Percentiles rank a stretch among this genome's conserved stretches.
phyloP scores from a whole-genome alignment of 2,113 vertebrate species.

The Lepisosteus oculatus region DNA sequence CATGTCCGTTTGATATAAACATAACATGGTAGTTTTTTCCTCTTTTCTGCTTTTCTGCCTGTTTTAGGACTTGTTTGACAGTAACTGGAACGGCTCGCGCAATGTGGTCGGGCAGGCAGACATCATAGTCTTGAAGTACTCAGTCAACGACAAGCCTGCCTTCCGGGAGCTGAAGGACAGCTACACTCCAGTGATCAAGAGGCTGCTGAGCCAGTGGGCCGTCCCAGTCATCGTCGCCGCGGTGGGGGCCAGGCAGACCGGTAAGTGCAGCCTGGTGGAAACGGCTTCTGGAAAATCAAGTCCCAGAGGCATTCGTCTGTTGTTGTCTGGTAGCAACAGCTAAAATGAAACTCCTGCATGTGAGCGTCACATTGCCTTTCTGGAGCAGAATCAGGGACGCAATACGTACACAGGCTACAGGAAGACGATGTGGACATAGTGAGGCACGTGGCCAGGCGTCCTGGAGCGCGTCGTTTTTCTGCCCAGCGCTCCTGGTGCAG shows the following conservation, averaged over 20 bases:
- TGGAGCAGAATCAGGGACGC: background rate
- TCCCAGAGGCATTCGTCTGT: too few species aligned
- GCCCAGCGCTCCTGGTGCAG: too few species aligned
- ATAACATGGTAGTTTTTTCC: background rate
- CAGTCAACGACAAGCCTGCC: conserved; percentile 86
- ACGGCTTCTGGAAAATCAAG: background rate
- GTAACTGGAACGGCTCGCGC: conserved; percentile 85
- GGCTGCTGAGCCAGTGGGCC: conserved; percentile 77
- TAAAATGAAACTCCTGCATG: background rate
- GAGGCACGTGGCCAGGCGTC: background rate
- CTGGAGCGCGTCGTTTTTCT: too few species aligned
- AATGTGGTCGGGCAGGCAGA: conserved; percentile 85
- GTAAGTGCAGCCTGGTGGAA: conserved; percentile 60
- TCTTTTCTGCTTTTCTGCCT: conserved; percentile 34
- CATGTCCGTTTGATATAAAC: too few species aligned
- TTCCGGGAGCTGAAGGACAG: conserved; percentile 88
- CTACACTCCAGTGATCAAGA: conserved; percentile 86
- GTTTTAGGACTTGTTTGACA: conserved; percentile 86
- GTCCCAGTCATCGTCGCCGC: conserved; percentile 90
- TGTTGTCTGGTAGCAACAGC: too few species aligned
- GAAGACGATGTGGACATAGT: background rate
- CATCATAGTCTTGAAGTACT: conserved; percentile 94
- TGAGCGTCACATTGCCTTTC: background rate
- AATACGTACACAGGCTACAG: background rate
- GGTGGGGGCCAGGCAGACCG: conserved; percentile 82